Evolutionary conservation across 2,797 vertebrate genomes (phyloP), one percentile per base, ranked within the genome.

Genomic region (Lagothrix lagotricha): DNA sequence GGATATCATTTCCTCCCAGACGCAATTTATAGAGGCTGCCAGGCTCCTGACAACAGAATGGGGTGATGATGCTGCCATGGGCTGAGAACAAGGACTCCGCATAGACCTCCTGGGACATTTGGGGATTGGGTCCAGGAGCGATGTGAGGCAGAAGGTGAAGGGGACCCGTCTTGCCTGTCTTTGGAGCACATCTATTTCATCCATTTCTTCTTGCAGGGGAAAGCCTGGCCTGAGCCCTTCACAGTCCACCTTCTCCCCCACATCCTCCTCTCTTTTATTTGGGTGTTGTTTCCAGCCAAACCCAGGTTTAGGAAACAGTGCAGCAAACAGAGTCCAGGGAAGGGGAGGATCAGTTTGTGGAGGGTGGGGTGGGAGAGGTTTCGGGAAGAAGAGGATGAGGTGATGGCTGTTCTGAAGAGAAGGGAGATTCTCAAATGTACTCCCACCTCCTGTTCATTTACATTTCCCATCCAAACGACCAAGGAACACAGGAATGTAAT

Each of bases 1-100:
- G 90, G 72, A 75, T 52, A 77, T 96, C 84, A 48, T 93, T 95
- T 97, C 80, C 87, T 96, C 95, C 77, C 84, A 95, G 87, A 93
- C n/a, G 44, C 72, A 46, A 57, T 61, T 92, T 19, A 75, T 94
- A 87, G 93, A 83, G 77, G 91, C 57, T 79, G n/a, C 50, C 24
- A 13, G 82, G 57, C 79, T 95, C 67, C 61, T 50, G 72, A 61
- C 89, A n/a, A 70, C 86, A 52, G 41, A 67, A 41, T 41, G 30
- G 12, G 44, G 28, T 14, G 36, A 13, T 0, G 14, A 8, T 54
- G 82, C 48, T 13, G 24, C 36, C 3, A 24, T 28, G 24, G 3
- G 28, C 30, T 19, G 22, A 58, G 19, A 58, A 14, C 4, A 20
- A 70, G 39, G 36, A 30, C 48, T 70, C 57, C 33, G 7, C 11